A percentile compares a stretch with the other conserved stretches of the same genome.
Conservation (phyloP, 1,140 invertebrate species). For the Drosophila chauvacae region DNA sequence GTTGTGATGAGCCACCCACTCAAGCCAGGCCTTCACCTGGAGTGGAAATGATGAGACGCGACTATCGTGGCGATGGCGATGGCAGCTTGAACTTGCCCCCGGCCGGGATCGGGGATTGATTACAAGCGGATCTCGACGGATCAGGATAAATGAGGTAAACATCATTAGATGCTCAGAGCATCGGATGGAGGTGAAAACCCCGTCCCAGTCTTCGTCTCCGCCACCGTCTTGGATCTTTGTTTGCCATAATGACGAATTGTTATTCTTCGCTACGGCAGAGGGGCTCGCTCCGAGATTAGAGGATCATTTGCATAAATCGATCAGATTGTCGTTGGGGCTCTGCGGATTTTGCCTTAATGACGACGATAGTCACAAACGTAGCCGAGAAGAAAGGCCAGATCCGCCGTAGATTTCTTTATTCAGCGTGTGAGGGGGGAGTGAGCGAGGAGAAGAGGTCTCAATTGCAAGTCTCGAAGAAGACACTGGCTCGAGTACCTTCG, state of each 20-base stretch:
- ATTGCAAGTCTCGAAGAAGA: constrained; percentile 1
- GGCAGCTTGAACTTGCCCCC: constrained; percentile 52
- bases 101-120: constrained; percentile 47
- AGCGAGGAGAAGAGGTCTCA: constrained; percentile 7
- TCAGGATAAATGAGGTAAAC: constrained; percentile 55
- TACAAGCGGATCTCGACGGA: constrained; percentile 45
- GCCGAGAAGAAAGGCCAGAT: constrained; percentile 4
- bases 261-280: constrained; percentile 22
- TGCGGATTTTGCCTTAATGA: constrained; percentile 21
- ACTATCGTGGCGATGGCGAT: constrained; percentile 28
- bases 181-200: constrained; percentile 38
- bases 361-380: constrained; percentile 5
- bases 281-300: constrained; percentile 25
- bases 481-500: background rate
- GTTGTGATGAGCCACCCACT: constrained; percentile 43
- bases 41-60: constrained; percentile 39
- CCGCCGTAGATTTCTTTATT: constrained; percentile 1
- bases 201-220: background rate
- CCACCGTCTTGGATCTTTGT: constrained; percentile 32
- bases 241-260: constrained; percentile 59
- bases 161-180: constrained; percentile 44
- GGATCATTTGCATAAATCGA: constrained; percentile 48
- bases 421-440: background rate
- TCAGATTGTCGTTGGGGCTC: constrained; percentile 36
- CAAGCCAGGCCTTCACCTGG: constrained; percentile 11